These are phyloP conservation scores for Sebastes variabilis DNA, from an alignment of 2,797 vertebrate species.

Conservation along the genomic window DNA sequence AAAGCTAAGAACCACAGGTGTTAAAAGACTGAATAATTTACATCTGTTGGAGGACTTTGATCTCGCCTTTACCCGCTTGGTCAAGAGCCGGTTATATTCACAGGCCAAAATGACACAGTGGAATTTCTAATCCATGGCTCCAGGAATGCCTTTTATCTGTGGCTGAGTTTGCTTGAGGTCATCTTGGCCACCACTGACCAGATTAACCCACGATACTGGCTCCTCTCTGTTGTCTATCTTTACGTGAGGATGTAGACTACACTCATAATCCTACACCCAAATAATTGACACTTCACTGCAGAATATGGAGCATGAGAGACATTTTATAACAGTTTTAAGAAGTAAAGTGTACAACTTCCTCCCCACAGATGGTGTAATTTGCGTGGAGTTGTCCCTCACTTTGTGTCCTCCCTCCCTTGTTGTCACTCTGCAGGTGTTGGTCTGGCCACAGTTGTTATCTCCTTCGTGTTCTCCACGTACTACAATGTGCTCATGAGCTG, in stretches of 20 bases:
- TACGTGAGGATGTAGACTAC: neutral
- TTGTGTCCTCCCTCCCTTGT: neutral
- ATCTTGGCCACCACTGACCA: neutral
- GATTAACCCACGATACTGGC: neutral
- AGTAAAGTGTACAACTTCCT: neutral
- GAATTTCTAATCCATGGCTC: conserved; percentile 39
- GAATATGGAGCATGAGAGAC: neutral
- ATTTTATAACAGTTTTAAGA: neutral
- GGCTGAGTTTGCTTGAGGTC: neutral
- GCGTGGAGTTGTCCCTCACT: conserved; percentile 10
- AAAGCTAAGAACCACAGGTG: conserved; percentile 11
- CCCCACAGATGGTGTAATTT: neutral
- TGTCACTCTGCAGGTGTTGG: conserved; percentile 80
- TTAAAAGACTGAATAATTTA: conserved; percentile 46
- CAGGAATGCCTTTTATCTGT: conserved; percentile 32
- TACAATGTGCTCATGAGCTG: conserved; percentile 83
- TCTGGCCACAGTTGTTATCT: conserved; percentile 81
- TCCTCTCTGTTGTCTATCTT: neutral
- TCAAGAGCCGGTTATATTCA: neutral
- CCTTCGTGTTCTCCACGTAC: conserved; percentile 81
- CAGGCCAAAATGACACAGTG: neutral
- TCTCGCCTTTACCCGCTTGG: conserved; percentile 8
- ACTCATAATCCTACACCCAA: neutral
- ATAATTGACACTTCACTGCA: neutral
- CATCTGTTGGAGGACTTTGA: conserved; percentile 28